Evolutionary conservation across 2,113 vertebrate genomes (phyloP).

Genomic region (Sakesphorus luctuosus): DNA sequence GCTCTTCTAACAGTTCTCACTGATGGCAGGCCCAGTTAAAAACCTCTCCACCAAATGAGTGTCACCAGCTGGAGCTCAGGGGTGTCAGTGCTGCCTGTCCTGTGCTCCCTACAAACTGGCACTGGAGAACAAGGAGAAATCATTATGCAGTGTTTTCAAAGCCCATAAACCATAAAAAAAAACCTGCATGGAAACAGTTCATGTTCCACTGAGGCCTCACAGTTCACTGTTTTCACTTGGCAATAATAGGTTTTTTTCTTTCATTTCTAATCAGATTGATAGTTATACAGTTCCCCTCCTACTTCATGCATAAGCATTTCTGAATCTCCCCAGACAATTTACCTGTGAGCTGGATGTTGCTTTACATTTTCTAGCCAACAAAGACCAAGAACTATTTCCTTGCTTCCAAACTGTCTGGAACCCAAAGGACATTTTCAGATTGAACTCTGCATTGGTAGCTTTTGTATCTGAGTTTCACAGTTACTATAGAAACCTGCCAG

Average conservation of each 20-base stretch:
- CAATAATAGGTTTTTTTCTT: background rate
- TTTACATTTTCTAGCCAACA: background rate
- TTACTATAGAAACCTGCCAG: constrained; percentile 12
- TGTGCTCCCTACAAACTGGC: background rate
- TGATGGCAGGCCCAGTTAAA: background rate
- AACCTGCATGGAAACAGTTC: background rate
- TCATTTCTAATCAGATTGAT: background rate
- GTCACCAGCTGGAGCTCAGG: background rate
- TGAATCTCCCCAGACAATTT: background rate
- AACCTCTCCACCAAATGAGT: background rate
- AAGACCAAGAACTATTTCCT: background rate
- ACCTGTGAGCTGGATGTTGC: background rate
- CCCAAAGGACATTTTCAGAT: background rate
- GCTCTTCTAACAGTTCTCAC: background rate
- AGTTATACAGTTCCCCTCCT: background rate
- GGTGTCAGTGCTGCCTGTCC: background rate
- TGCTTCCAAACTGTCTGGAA: background rate
- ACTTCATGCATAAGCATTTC: background rate
- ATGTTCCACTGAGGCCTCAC: background rate
- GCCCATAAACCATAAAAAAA: background rate
- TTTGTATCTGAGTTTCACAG: background rate
- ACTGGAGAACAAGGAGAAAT: background rate
- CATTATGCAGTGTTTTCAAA: background rate
- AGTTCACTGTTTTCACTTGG: background rate
- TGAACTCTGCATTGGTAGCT: background rate